Conservation (phyloP, 2,888 invertebrate species). For the Sminthurides aquaticus region DNA sequence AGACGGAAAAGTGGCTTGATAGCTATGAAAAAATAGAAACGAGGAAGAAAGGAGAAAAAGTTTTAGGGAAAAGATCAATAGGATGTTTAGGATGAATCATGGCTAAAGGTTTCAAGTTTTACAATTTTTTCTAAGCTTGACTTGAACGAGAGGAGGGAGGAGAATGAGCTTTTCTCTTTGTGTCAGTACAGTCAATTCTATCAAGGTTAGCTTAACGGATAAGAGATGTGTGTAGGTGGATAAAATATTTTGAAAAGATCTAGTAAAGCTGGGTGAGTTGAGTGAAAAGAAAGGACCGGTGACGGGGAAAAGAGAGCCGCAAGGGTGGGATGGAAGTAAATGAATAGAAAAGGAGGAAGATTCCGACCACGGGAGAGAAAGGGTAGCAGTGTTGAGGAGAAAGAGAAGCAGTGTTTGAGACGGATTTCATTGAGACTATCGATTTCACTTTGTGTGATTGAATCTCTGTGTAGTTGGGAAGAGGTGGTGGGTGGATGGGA, state of each 20-base stretch:
- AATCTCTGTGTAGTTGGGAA: constrained; percentile 1
- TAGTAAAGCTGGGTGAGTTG: too few relatives aligned
- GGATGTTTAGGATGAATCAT: background rate
- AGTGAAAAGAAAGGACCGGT: too few relatives aligned
- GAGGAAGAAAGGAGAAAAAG: constrained; percentile 3
- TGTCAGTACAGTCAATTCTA: too few relatives aligned
- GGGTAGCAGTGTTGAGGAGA: too few relatives aligned
- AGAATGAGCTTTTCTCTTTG: too few relatives aligned
- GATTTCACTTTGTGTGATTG: constrained; percentile 6
- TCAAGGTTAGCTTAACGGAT: too few relatives aligned
- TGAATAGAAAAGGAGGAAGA: background rate
- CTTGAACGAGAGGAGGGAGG: too few relatives aligned
- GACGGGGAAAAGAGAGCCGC: too few relatives aligned
- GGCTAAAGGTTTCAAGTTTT: background rate
- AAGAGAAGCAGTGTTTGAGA: background rate
- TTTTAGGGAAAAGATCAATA: background rate
- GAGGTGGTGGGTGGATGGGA: background rate
- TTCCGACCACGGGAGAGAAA: too few relatives aligned
- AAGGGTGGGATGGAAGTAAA: too few relatives aligned
- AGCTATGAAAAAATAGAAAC: background rate
- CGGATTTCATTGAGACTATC: constrained; percentile 4
- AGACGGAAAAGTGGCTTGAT: background rate
- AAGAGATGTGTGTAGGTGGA: too few relatives aligned
- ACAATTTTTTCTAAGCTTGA: background rate
- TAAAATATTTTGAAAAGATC: too few relatives aligned